These are phyloP conservation scores for Ia io DNA, from an alignment of 2,113 vertebrate genomes.

Conservation along the genomic window DNA sequence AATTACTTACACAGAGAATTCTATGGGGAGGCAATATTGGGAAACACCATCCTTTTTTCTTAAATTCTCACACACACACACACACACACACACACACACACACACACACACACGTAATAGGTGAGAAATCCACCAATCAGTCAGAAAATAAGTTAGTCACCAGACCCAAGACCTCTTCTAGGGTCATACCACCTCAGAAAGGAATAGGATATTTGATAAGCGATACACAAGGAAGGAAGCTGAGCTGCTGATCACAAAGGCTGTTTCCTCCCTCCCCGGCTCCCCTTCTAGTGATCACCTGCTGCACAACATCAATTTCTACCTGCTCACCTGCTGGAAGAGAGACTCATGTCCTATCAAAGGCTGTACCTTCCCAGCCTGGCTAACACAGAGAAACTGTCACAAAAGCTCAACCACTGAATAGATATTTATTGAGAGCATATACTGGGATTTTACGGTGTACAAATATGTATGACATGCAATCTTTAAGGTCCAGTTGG, in stretches of 20 bases:
- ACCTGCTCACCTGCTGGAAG: not conserved
- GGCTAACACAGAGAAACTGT: not conserved
- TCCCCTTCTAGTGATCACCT: not conserved
- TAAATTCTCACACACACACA: not conserved
- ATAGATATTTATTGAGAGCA: not conserved
- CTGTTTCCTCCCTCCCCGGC: not conserved
- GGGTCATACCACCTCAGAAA: not conserved
- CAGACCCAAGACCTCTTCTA: not conserved
- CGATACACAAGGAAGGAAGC: not conserved
- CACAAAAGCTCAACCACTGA: not conserved
- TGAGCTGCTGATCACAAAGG: not conserved
- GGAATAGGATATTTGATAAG: not conserved
- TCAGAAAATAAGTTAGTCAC: not conserved
- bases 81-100: not conserved
- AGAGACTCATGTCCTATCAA: not conserved
- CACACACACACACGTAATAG: not conserved
- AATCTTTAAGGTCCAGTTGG: not conserved
- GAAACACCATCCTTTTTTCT: not conserved
- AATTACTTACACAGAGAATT: not conserved
- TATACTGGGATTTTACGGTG: not conserved
- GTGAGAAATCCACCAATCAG: not conserved
- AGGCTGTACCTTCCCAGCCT: not conserved
- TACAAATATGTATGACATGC: not conserved
- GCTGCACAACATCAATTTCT: not conserved
- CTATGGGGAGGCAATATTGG: not conserved